These are phyloP conservation scores for Ditylenchus dipsaci DNA, from an alignment of 1,140 invertebrate genomes.

Conservation along the genomic window DNA sequence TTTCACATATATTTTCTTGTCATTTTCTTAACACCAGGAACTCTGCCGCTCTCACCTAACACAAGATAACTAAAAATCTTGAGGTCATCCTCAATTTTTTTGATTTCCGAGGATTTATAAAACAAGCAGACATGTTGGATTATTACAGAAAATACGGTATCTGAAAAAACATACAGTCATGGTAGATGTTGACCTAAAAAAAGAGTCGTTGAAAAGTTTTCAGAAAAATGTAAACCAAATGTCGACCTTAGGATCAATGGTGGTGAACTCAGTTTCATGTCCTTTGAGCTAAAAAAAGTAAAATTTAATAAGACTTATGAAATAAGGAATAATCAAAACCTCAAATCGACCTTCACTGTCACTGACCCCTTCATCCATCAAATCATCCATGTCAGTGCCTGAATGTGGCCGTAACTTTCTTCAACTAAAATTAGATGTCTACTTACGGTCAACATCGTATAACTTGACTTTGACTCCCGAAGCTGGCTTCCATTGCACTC, in stretches of 20 bases:
- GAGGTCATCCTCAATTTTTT: too few species aligned
- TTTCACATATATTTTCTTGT: too few species aligned
- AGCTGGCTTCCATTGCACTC: constrained; percentile 48
- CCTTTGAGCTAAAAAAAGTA: constrained; percentile 27
- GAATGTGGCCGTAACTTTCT: background rate
- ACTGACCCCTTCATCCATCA: constrained; percentile 47
- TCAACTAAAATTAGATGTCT: background rate
- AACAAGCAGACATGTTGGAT: too few species aligned
- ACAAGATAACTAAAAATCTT: too few species aligned
- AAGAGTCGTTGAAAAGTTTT: too few species aligned
- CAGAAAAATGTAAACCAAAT: constrained; percentile 19
- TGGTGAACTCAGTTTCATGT: constrained; percentile 48
- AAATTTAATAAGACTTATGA: background rate
- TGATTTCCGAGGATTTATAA: too few species aligned
- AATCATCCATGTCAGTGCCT: constrained; percentile 47
- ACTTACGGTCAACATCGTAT: constrained; percentile 43
- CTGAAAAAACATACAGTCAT: background rate
- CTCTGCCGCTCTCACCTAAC: too few species aligned
- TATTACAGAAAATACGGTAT: constrained; percentile 1
- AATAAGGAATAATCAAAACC: too few species aligned
- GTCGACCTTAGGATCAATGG: constrained; percentile 53
- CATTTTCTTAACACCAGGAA: too few species aligned
- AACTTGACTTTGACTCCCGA: constrained; percentile 48
- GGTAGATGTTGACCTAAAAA: background rate
- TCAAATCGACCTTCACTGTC: constrained; percentile 46